Conservation (phyloP, 2,797 vertebrate genomes). For the Ctenopoma multispine region DNA sequence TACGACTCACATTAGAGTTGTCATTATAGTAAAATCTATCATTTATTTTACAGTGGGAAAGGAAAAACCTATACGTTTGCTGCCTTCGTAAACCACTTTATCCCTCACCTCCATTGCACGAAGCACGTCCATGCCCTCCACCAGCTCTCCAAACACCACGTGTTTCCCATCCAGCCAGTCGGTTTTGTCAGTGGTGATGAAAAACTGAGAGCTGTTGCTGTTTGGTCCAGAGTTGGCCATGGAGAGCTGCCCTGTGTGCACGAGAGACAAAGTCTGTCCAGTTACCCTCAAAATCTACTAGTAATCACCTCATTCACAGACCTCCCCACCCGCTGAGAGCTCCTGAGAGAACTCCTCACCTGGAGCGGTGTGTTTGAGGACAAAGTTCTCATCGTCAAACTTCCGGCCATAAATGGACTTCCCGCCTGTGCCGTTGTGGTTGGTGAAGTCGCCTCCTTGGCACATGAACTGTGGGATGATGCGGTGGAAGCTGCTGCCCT, state of each 20-base stretch:
- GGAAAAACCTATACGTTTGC: neutral
- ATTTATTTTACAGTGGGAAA: no score
- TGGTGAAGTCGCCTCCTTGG: constrained; percentile 97
- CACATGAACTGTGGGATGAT: constrained; percentile 99
- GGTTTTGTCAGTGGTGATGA: constrained; percentile 93
- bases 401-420: constrained; percentile 98
- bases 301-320: neutral
- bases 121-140: constrained; percentile 94
- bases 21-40: no score
- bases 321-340: neutral
- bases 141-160: constrained; percentile 95
- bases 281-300: constrained; percentile 12
- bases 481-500: constrained; percentile 97
- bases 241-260: constrained; percentile 87
- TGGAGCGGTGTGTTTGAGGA: constrained; percentile 95
- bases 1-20: no score
- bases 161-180: constrained; percentile 97
- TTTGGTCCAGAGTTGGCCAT: constrained; percentile 95
- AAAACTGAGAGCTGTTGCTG: constrained; percentile 96
- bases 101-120: constrained; percentile 90
- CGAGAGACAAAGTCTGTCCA: neutral
- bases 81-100: neutral
- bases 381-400: constrained; percentile 99
- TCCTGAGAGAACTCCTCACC: constrained; percentile 77
- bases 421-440: constrained; percentile 97